phyloP scores from a whole-genome alignment of 2,113 vertebrate genomes.

The Limnothrissa miodon region DNA sequence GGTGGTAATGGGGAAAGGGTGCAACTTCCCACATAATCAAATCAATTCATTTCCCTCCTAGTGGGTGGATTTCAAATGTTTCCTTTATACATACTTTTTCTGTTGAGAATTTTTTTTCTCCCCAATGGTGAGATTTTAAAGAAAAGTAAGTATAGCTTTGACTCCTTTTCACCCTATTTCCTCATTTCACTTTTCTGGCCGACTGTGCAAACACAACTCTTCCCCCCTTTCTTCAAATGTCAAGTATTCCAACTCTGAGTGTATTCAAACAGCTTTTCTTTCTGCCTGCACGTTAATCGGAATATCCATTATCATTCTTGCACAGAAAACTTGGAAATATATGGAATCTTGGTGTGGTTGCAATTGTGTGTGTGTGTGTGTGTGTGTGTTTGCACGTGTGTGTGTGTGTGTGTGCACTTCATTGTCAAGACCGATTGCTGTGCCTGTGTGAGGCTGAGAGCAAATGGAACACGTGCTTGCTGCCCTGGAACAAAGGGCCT shows the following conservation, averaged over 20 bases:
- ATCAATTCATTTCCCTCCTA: background rate
- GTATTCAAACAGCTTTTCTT: constrained; percentile 7
- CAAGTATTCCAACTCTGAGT: background rate
- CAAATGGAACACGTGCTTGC: background rate
- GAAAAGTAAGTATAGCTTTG: background rate
- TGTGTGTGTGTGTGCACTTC: background rate
- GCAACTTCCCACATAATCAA: constrained; percentile 14
- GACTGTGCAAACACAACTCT: background rate
- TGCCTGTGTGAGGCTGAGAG: background rate
- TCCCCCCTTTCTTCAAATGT: background rate
- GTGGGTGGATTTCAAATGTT: too few relatives aligned
- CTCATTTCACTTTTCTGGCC: background rate
- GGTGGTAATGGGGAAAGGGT: background rate
- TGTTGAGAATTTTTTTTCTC: background rate
- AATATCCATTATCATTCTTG: background rate
- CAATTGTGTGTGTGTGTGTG: background rate
- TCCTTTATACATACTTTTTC: background rate
- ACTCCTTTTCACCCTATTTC: background rate
- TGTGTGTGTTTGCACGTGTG: background rate
- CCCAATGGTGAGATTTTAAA: background rate
- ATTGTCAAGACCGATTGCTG: background rate
- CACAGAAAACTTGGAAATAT: background rate
- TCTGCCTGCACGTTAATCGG: background rate
- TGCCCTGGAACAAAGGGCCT: background rate
- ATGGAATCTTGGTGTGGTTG: background rate